Evolutionary conservation across 2,888 invertebrate genomes (phyloP).

Genomic region (Acronicta leporina): DNA sequence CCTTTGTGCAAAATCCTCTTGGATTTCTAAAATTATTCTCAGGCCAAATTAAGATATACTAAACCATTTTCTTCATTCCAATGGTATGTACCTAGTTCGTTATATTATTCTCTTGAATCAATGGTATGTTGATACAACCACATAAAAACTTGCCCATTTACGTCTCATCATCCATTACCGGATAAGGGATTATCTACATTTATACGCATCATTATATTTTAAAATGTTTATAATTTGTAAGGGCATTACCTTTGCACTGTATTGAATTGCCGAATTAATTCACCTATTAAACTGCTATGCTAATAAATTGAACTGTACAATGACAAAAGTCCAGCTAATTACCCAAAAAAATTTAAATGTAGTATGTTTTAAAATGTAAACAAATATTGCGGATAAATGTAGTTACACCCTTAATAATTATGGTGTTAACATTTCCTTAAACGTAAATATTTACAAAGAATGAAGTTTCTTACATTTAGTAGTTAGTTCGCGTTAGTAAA

Average conservation of each 20-base stretch:
- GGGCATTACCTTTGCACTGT: constrained; percentile 4
- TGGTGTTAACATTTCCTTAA: constrained; percentile 66
- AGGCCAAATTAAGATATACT: background rate
- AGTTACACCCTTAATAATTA: constrained; percentile 50
- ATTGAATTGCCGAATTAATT: constrained; percentile 7
- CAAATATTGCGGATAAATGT: constrained; percentile 54
- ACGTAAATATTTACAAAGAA: constrained; percentile 76
- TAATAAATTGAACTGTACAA: constrained; percentile 42
- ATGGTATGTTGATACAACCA: background rate
- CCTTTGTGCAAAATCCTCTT: background rate
- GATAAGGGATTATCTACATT: constrained; percentile 64
- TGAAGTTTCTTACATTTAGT: constrained; percentile 61
- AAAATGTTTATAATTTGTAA: constrained; percentile 19
- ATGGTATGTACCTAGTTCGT: background rate
- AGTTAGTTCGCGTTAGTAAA: constrained; percentile 67
- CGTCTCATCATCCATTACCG: constrained; percentile 45
- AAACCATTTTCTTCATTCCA: background rate
- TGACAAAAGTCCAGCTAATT: constrained; percentile 27
- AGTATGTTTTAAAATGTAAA: constrained; percentile 30
- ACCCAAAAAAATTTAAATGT: constrained; percentile 15
- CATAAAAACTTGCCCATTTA: constrained; percentile 61
- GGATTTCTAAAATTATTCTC: background rate
- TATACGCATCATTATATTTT: constrained; percentile 42
- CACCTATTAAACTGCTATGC: constrained; percentile 30
- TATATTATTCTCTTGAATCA: too few species aligned